phyloP scores from a whole-genome alignment of 2,797 vertebrate genomes.

The Sebastes baramenuke region DNA sequence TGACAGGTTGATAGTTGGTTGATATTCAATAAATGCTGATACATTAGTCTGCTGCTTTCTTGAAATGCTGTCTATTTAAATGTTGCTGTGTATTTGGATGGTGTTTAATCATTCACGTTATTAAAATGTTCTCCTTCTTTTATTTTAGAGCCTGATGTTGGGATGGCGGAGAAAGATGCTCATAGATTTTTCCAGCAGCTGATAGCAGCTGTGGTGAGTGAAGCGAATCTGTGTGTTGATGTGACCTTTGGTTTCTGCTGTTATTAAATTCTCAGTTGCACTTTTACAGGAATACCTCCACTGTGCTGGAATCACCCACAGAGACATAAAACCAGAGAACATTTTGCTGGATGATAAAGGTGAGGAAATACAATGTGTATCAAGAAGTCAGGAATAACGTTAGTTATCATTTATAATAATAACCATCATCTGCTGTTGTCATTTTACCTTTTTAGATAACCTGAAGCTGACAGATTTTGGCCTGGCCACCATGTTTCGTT shows the following conservation, averaged over 20 bases:
- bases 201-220: slow-evolving; percentile 92
- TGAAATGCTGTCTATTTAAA: neutral
- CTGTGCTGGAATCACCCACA: slow-evolving; percentile 91
- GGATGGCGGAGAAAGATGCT: slow-evolving; percentile 93
- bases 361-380: slow-evolving; percentile 43
- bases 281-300: slow-evolving; percentile 91
- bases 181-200: slow-evolving; percentile 95
- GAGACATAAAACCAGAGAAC: slow-evolving; percentile 98
- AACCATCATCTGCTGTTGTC: neutral
- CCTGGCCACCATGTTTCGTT: slow-evolving; percentile 88
- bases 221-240: neutral
- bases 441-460: slow-evolving; percentile 76
- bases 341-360: slow-evolving; percentile 94
- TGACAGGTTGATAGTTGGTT: neutral
- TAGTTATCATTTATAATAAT: neutral
- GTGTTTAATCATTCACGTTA: neutral
- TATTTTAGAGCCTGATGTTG: slow-evolving; percentile 90
- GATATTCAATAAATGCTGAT: neutral
- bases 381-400: fast-evolving
- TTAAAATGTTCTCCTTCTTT: neutral
- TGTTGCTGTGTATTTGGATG: neutral
- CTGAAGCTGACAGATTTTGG: slow-evolving; percentile 97
- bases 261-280: neutral
- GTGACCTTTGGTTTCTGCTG: slow-evolving; percentile 7
- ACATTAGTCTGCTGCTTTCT: neutral